These are phyloP conservation scores for Setipinna tenuifilis DNA, from an alignment of 2,797 vertebrate species.

Conservation along the genomic window DNA sequence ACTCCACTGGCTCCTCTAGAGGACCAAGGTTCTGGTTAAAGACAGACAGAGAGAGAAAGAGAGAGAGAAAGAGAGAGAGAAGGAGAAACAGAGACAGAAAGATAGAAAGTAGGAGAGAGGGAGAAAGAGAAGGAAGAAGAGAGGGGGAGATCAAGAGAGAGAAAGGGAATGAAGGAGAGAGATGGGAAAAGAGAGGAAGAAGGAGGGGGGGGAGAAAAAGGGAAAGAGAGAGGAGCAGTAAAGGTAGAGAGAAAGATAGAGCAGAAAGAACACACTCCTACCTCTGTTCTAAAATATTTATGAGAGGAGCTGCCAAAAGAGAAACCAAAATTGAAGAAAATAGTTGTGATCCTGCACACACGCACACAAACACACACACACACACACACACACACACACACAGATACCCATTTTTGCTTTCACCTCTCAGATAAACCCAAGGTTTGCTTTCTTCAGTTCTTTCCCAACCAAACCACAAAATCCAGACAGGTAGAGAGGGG, in stretches of 20 bases:
- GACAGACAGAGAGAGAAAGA: conserved; percentile 1
- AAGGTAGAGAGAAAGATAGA: not conserved
- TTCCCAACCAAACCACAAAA: not conserved
- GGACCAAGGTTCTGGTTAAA: conserved; percentile 30
- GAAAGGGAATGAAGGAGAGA: not conserved
- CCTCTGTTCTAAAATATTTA: conserved; percentile 35
- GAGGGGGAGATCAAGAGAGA: not conserved
- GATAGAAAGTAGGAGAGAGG: not conserved
- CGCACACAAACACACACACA: conserved; percentile 1
- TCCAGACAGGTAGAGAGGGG: not conserved
- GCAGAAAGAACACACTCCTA: not conserved
- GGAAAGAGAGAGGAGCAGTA: not conserved
- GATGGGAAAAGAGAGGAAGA: not conserved
- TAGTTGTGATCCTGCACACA: not conserved
- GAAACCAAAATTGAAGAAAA: conserved; percentile 27
- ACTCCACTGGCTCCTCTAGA: conserved; percentile 33
- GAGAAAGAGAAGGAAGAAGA: not conserved
- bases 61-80: not conserved
- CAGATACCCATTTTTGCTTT: conserved; percentile 5
- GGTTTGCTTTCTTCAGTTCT: not conserved
- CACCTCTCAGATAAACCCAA: not conserved
- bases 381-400: not conserved
- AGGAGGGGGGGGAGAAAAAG: not conserved
- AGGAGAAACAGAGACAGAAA: not conserved
- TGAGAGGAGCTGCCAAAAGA: conserved; percentile 29